Evolutionary conservation across 2,888 invertebrate species (phyloP).

Genomic region (Galerucella pusilla): DNA sequence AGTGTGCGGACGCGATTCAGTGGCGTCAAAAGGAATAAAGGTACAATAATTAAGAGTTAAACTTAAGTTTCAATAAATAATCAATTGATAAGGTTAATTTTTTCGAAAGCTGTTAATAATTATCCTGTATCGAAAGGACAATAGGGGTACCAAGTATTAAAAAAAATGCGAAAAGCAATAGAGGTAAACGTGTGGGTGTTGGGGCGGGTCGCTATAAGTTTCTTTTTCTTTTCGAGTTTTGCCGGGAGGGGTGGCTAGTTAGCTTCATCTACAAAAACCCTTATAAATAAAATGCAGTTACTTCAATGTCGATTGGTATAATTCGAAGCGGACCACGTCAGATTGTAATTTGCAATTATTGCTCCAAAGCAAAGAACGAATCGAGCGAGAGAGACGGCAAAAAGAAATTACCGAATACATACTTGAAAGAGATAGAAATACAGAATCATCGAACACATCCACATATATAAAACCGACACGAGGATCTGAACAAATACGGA

Average conservation of each 20-base stretch:
- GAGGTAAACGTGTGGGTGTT: too few relatives aligned
- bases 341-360: slow-evolving; percentile 41
- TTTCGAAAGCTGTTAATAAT: too few relatives aligned
- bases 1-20: slow-evolving; percentile 16
- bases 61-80: neutral
- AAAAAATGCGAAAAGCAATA: too few relatives aligned
- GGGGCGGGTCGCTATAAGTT: too few relatives aligned
- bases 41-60: neutral
- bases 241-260: too few relatives aligned
- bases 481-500: slow-evolving; percentile 41
- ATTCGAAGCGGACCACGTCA: slow-evolving; percentile 31
- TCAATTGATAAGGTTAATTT: too few relatives aligned
- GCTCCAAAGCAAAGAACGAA: slow-evolving; percentile 36
- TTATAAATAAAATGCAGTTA: neutral
- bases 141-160: too few relatives aligned
- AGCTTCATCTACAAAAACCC: neutral
- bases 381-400: slow-evolving; percentile 14
- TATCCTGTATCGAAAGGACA: too few relatives aligned
- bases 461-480: slow-evolving; percentile 16
- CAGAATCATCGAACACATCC: slow-evolving; percentile 22
- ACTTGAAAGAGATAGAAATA: slow-evolving; percentile 14
- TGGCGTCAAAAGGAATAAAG: slow-evolving; percentile 1
- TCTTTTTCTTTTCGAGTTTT: too few relatives aligned
- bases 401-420: slow-evolving; percentile 13
- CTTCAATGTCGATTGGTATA: slow-evolving; percentile 21